Base-by-base conservation (phyloP, 2,113 vertebrate species). In the Clupea harengus region DNA sequence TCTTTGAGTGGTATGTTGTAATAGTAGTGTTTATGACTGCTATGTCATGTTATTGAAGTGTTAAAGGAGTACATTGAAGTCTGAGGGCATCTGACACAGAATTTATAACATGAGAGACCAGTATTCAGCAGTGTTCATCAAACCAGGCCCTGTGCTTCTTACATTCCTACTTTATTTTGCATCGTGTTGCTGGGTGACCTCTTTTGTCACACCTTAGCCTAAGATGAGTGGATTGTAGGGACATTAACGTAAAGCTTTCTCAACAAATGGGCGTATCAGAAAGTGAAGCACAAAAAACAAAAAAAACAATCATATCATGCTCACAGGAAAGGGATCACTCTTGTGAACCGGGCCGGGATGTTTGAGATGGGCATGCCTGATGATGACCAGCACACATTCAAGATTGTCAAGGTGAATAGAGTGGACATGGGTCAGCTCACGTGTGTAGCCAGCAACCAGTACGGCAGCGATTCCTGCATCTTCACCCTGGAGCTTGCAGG, bases 341-440 rank as follows among this genome's bases (percentile, higher is more conserved):
- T 99, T 54, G 91, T 90, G 45, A 95, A 93, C 1, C 93, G 93
- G 82, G 92, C 95, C 0, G 96, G 96, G 39, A 52, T 91, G 0
- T 97, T 95, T 0, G 97, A 99, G 93, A 92, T 97, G 94, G 95
- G 85, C 47, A 98, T 98, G 96, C 97, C 96, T 0, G 98, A 99
- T 0, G 98, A 99, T 0, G 95, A 98, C 92, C 97, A 98, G 91
- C 97, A 99, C 92, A 96, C 95, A 0, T 95, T 99, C 87, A 94
- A 88, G 87, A 94, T 99, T 86, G 92, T 95, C 88, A 92, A 87
- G 1, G 95, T 97, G 88, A 95, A 94, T 89, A 93, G 17, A n/a
- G 89, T 92, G 20, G 96, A 97, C 0, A 39, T 93, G 0, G 98
- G 97, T 54, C 90, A 94, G n/a, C 93, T 99, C 87, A 85, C 89